Evolutionary conservation across 2,113 vertebrate species (phyloP), one percentile per base, ranked within the genome.

Genomic region (Thryonomys swinderianus): DNA sequence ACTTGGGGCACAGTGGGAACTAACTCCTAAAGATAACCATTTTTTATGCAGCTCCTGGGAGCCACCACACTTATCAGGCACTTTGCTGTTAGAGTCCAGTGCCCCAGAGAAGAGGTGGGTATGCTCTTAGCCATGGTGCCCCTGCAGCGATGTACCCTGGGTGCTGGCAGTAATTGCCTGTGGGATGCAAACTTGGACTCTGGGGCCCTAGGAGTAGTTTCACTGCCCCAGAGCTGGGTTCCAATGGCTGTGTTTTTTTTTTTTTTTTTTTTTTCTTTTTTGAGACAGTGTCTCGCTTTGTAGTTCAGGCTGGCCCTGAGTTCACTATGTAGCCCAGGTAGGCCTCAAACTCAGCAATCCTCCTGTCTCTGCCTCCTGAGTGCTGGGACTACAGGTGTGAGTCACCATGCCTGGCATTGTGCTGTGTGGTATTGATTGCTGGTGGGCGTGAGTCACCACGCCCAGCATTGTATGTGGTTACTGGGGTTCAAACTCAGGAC

Each of bases 161-260:
- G 9, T n/a, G 25, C 9, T 0, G 8, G 71, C 7, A 21, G 81
- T 14, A 8, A 37, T 27, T 14, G 18, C 37, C 48, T 9, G 20
- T 3, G 25, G 48, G 40, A 59, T 4, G 59, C 18, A 59, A 18
- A 34, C n/a, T 62, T 11, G 3, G 10, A 57, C 67, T 1, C 37
- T 4, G 30, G 37, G 23, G 45, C 61, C 12, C 0, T 2, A 8
- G 55, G 78, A 66, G 37, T 30, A 32, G 30, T 14, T 42, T 34
- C 18, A 17, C 23, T 1, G 18, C 53, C 67, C 9, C 62, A 62
- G 4, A 20, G 1, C 40, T 2, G 0, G n/a, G 18, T 12, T 11
- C 25, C 40, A 48, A 18, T 16, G 40, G 25, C 21, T 42, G 69
- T 12, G 61, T 9, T 4, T 20, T n/a, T n/a, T n/a, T n/a, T n/a